Conservation (phyloP, 1,140 invertebrate genomes). For the Heliothis subflexa region DNA sequence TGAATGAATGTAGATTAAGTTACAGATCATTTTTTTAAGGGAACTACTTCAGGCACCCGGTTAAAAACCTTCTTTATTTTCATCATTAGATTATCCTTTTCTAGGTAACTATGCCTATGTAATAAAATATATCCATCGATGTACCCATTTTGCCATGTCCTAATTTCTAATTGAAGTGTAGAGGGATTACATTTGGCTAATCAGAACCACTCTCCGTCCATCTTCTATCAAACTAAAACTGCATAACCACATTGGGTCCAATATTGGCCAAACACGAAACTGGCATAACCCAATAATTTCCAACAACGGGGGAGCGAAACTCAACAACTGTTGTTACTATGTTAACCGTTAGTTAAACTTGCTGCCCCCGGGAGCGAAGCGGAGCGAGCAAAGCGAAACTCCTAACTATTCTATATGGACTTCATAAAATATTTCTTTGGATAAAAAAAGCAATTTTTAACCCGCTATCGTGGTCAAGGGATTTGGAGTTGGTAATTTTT, state of each 20-base stretch:
- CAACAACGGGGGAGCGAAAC: slow-evolving; percentile 16
- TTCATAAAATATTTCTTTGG: slow-evolving; percentile 33
- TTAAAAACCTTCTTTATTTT: too few species aligned
- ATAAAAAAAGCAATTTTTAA: slow-evolving; percentile 29
- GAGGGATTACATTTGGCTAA: too few species aligned
- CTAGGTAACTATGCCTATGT: too few species aligned
- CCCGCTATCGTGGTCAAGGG: background rate
- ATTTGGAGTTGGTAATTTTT: background rate
- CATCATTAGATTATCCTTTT: too few species aligned
- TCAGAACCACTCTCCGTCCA: too few species aligned
- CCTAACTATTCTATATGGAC: slow-evolving; percentile 34
- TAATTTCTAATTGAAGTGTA: too few species aligned
- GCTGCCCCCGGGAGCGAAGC: slow-evolving; percentile 10
- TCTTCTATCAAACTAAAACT: too few species aligned
- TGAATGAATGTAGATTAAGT: too few species aligned
- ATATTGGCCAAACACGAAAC: slow-evolving; percentile 27
- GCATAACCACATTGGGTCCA: background rate
- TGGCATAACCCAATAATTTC: slow-evolving; percentile 21
- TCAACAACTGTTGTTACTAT: slow-evolving; percentile 31
- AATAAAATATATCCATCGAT: too few species aligned
- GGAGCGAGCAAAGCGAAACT: slow-evolving; percentile 31
- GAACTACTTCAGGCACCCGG: too few species aligned
- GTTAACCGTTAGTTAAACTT: slow-evolving; percentile 34
- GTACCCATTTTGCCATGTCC: too few species aligned
- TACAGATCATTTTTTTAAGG: too few species aligned